Evolutionary conservation across 2,113 vertebrate species (phyloP).

Genomic region (Siniperca chuatsi): DNA sequence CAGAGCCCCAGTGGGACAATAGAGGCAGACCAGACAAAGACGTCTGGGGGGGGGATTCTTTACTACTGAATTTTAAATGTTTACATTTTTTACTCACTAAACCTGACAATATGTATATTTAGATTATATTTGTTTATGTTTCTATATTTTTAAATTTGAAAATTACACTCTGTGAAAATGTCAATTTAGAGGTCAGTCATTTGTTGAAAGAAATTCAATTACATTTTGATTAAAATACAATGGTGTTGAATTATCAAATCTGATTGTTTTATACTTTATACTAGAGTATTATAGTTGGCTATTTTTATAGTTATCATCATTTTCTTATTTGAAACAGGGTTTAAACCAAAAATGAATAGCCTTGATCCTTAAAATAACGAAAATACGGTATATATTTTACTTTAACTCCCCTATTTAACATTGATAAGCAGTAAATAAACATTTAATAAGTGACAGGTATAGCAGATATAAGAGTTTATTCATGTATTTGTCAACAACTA

Average conservation of each 20-base stretch:
- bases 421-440: not conserved
- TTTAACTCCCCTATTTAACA: not conserved
- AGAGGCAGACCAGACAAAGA: conserved; percentile 55
- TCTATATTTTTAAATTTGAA: not conserved
- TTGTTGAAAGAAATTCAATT: not conserved
- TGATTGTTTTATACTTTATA: not conserved
- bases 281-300: not conserved
- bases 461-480: not conserved
- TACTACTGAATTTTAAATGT: conserved; percentile 46
- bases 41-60: conserved; percentile 41
- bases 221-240: not conserved
- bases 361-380: not conserved
- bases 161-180: not conserved
- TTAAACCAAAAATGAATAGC: not conserved
- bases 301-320: not conserved
- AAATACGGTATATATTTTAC: not conserved
- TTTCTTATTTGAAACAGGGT: not conserved
- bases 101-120: not conserved
- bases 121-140: not conserved
- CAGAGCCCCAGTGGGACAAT: conserved; percentile 71
- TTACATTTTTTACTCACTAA: conserved; percentile 37
- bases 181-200: not conserved
- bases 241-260: too few species aligned
- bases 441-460: not conserved
- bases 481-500: not conserved